These are phyloP conservation scores for Erebia epiphron DNA, from an alignment of 2,888 invertebrate genomes.

Conservation along the genomic window DNA sequence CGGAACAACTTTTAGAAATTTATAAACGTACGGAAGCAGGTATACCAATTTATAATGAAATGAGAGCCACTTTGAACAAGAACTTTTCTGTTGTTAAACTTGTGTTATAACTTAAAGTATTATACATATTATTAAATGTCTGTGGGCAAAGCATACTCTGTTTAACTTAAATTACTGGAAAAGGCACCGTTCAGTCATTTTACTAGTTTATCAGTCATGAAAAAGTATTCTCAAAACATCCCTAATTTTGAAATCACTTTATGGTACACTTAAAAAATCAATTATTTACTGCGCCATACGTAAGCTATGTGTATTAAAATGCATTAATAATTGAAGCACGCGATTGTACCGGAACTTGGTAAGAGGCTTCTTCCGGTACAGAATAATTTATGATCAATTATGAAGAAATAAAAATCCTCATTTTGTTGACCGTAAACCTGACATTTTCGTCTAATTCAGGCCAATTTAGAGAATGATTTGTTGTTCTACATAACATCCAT, in stretches of 20 bases:
- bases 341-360: constrained; percentile 39
- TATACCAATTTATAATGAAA: background rate
- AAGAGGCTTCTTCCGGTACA: constrained; percentile 40
- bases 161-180: background rate
- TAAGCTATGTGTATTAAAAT: constrained; percentile 18
- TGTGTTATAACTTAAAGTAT: too few relatives aligned
- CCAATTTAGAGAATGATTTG: constrained; percentile 20
- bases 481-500: constrained; percentile 4
- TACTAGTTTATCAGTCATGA: background rate
- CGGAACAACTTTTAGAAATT: background rate
- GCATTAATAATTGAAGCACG: constrained; percentile 26
- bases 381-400: constrained; percentile 39
- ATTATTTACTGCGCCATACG: background rate
- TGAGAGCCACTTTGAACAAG: background rate
- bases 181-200: background rate
- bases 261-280: constrained; percentile 1
- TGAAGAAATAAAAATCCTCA: constrained; percentile 31
- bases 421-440: constrained; percentile 28
- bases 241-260: constrained; percentile 1
- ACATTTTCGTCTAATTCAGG: constrained; percentile 27
- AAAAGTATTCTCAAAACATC: background rate
- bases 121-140: too few relatives aligned
- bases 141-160: background rate
- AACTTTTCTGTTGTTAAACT: background rate
- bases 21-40: background rate